Percentiles rank a stretch among this genome's conserved stretches.
Evolutionary conservation across 2,797 vertebrate species (phyloP).

Genomic region (Babyrousa celebensis): DNA sequence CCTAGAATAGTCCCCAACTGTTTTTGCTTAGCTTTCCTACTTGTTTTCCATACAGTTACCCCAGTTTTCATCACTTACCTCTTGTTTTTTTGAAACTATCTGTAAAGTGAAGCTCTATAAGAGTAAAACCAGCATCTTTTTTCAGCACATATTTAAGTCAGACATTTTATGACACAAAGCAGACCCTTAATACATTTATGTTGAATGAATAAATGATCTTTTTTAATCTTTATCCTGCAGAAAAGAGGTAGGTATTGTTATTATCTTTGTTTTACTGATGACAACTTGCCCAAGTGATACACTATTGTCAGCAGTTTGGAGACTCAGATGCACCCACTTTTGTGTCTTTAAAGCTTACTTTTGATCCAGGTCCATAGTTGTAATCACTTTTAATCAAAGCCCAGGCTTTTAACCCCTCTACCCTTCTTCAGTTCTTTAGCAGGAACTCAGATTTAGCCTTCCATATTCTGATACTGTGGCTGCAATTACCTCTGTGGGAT

Average conservation of each 20-base stretch:
- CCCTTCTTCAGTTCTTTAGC: background rate
- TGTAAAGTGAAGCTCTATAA: background rate
- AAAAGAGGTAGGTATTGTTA: slow-evolving; percentile 9
- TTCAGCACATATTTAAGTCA: background rate
- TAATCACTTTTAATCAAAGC: slow-evolving; percentile 27
- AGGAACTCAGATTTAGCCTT: background rate
- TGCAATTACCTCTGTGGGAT: background rate
- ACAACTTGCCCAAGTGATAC: background rate
- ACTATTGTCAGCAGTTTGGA: background rate
- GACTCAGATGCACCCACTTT: background rate
- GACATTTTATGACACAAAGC: background rate
- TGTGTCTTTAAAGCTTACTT: background rate
- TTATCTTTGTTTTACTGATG: background rate
- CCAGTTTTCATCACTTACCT: background rate
- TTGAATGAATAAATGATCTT: slow-evolving; percentile 13
- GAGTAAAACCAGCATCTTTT: background rate
- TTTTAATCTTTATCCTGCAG: background rate
- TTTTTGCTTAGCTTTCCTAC: background rate
- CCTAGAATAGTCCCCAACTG: background rate
- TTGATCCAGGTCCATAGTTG: background rate
- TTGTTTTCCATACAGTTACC: background rate
- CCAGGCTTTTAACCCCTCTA: background rate
- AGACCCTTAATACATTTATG: slow-evolving; percentile 21
- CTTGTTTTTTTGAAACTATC: background rate
- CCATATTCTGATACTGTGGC: background rate